A percentile compares a stretch with the other conserved stretches of the same genome.
phyloP scores from a whole-genome alignment of 2,113 vertebrate genomes.

The Scomber colias region DNA sequence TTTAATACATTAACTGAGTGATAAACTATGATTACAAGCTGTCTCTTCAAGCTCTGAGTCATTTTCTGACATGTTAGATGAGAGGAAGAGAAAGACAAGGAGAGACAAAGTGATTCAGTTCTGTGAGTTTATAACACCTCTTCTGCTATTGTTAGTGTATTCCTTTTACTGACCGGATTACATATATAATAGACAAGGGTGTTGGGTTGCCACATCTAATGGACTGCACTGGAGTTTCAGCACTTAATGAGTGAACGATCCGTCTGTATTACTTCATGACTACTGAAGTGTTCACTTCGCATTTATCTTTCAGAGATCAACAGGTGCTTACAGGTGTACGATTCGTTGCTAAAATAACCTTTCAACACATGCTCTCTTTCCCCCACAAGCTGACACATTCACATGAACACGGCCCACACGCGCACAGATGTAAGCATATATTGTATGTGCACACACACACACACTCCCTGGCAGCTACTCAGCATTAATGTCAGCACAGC shows the following conservation, averaged over 20 bases:
- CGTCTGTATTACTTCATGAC: conserved; percentile 13
- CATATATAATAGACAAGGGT: conserved; percentile 42
- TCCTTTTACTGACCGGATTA: conserved; percentile 41
- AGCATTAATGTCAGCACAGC: not conserved
- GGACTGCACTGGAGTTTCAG: conserved; percentile 4
- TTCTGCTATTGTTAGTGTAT: conserved; percentile 3
- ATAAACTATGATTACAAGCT: conserved; percentile 19
- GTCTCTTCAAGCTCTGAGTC: conserved; percentile 16
- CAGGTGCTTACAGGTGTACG: not conserved
- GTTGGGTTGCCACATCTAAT: conserved; percentile 34
- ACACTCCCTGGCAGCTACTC: conserved; percentile 12
- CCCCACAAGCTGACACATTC: conserved; percentile 13
- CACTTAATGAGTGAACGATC: conserved; percentile 23
- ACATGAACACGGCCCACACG: conserved; percentile 27
- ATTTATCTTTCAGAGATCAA: conserved; percentile 46
- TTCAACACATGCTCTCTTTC: not conserved
- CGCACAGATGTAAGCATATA: conserved; percentile 8
- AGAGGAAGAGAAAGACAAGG: not conserved
- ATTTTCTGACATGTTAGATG: conserved; percentile 16
- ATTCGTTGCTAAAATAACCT: conserved; percentile 20
- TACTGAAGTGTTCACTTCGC: conserved; percentile 4
- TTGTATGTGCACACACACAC: conserved; percentile 1
- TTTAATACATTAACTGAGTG: conserved; percentile 20
- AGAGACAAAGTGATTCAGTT: conserved; percentile 6
- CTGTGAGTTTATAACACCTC: conserved; percentile 16